These are phyloP conservation scores for Syngnathus floridae DNA, from an alignment of 2,113 vertebrate species.

Conservation along the genomic window DNA sequence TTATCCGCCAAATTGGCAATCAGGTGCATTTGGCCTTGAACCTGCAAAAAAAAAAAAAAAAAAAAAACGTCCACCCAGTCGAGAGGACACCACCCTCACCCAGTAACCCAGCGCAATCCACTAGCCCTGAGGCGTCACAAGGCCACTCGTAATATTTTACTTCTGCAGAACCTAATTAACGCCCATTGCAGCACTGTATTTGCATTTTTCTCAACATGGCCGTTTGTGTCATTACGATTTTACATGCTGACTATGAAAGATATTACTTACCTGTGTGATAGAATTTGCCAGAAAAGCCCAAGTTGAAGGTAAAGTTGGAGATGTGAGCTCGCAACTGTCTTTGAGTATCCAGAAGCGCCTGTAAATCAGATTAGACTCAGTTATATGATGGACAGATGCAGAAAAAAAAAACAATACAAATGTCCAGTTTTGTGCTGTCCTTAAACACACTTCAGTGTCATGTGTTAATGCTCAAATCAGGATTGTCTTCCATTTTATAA, in stretches of 20 bases:
- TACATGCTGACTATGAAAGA: neutral
- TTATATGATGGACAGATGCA: neutral
- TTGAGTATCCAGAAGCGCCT: conserved; percentile 71
- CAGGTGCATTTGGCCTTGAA: too few species aligned
- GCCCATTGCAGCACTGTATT: too few species aligned
- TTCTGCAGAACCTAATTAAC: too few species aligned
- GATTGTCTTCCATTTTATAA: conserved; percentile 82
- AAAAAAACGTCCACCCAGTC: too few species aligned
- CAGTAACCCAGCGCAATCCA: too few species aligned
- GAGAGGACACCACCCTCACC: too few species aligned
- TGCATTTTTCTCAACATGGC: neutral
- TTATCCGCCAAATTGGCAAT: too few species aligned
- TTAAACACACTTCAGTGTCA: conserved; percentile 27
- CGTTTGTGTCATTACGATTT: neutral
- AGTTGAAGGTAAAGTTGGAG: conserved; percentile 73
- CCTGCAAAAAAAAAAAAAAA: too few species aligned
- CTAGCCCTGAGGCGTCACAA: too few species aligned
- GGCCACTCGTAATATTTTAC: too few species aligned
- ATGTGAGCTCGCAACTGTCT: conserved; percentile 66
- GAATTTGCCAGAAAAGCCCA: conserved; percentile 73
- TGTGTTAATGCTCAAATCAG: conserved; percentile 64
- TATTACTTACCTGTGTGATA: conserved; percentile 66
- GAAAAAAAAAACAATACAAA: neutral
- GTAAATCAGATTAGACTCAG: neutral
- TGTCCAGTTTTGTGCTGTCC: conserved; percentile 9